These are phyloP conservation scores for Euzophera pinguis DNA, from an alignment of 2,888 invertebrate genomes.

Conservation along the genomic window DNA sequence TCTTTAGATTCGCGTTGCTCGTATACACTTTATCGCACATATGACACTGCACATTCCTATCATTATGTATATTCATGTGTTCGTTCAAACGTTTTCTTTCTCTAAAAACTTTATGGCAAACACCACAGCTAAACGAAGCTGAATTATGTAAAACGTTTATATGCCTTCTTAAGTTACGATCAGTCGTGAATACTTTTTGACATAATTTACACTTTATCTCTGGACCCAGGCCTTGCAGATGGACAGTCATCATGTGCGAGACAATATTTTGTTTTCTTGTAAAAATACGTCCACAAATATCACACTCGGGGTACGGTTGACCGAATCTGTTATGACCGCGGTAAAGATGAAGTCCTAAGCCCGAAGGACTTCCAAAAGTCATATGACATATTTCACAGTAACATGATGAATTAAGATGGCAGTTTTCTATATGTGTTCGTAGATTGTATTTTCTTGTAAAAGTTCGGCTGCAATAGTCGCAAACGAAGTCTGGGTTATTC, in stretches of 20 bases:
- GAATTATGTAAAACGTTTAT: slow-evolving; percentile 53
- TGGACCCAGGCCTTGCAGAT: slow-evolving; percentile 42
- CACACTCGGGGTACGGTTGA: slow-evolving; percentile 58
- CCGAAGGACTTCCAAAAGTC: slow-evolving; percentile 48
- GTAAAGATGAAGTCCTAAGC: slow-evolving; percentile 44
- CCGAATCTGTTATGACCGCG: slow-evolving; percentile 53
- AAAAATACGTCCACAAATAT: slow-evolving; percentile 58
- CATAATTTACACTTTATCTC: slow-evolving; percentile 47
- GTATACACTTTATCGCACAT: slow-evolving; percentile 52
- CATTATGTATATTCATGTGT: slow-evolving; percentile 49
- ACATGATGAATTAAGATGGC: slow-evolving; percentile 46
- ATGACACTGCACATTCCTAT: slow-evolving; percentile 40
- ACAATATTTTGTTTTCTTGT: slow-evolving; percentile 61
- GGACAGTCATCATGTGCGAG: slow-evolving; percentile 61
- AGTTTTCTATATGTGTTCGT: slow-evolving; percentile 59
- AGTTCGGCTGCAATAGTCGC: slow-evolving; percentile 55
- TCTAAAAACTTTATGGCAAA: slow-evolving; percentile 50
- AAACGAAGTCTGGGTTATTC: slow-evolving; percentile 38
- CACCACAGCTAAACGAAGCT: slow-evolving; percentile 38
- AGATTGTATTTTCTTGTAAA: slow-evolving; percentile 64
- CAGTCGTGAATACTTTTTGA: slow-evolving; percentile 49
- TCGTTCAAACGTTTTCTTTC: slow-evolving; percentile 45
- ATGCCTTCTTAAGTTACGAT: slow-evolving; percentile 55
- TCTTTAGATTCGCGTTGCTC: slow-evolving; percentile 49
- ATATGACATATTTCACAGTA: slow-evolving; percentile 53